Percentiles rank a stretch among this genome's conserved stretches.
Conservation (phyloP, 2,113 vertebrate species). For the Bombycilla garrulus region DNA sequence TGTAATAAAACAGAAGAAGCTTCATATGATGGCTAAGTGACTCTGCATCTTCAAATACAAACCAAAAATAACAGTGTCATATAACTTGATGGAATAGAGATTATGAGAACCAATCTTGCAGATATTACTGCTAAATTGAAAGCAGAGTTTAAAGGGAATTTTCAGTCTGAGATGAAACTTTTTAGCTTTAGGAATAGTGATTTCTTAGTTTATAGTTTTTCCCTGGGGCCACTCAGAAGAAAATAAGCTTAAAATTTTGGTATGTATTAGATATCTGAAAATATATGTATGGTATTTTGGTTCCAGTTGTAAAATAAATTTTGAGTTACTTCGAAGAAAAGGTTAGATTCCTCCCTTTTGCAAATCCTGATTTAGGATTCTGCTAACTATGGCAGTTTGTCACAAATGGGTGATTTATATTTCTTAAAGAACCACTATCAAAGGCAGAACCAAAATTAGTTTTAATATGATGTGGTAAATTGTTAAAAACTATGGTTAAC, state of each 20-base stretch:
- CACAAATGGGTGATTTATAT: background rate
- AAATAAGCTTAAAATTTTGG: background rate
- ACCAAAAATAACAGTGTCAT: background rate
- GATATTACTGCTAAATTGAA: background rate
- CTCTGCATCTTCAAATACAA: background rate
- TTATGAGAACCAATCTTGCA: background rate
- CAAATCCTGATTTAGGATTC: background rate
- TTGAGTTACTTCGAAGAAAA: background rate
- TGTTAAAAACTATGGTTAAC: accelerated
- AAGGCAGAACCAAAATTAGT: background rate
- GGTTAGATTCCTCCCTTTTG: background rate
- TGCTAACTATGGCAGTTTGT: background rate
- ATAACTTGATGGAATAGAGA: background rate
- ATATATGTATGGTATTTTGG: background rate
- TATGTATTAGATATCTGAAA: background rate
- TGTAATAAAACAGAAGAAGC: background rate
- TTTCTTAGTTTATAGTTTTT: background rate
- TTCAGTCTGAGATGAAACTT: background rate
- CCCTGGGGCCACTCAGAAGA: background rate
- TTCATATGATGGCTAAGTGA: background rate
- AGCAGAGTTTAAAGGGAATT: background rate
- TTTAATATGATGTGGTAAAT: background rate
- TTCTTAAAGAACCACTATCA: background rate
- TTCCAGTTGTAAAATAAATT: background rate
- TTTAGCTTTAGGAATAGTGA: background rate